Percentiles rank a stretch among this genome's conserved stretches.
Conservation (phyloP, 2,797 vertebrate genomes). For the Tinamus major region DNA sequence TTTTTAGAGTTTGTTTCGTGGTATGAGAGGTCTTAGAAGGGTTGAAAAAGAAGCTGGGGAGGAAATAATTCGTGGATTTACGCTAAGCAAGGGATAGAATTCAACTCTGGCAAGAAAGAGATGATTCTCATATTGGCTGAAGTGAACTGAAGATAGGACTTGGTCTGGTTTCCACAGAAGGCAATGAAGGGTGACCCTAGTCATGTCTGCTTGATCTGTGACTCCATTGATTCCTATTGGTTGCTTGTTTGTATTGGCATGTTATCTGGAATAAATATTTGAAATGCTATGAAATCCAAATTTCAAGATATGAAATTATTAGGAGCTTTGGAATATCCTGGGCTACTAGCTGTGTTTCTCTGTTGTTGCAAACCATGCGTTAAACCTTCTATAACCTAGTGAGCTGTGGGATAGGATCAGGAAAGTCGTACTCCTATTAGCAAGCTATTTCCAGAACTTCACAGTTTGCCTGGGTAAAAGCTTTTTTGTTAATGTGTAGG, state of each 20-base stretch:
- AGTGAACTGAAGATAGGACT: neutral
- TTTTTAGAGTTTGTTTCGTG: neutral
- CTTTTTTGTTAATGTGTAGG: neutral
- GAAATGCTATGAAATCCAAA: neutral
- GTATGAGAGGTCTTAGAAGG: neutral
- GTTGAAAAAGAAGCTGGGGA: neutral
- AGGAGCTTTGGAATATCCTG: neutral
- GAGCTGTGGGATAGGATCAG: neutral
- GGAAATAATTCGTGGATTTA: neutral
- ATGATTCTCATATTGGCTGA: neutral
- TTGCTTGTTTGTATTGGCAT: neutral
- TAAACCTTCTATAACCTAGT: fast-evolving
- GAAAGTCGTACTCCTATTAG: fast-evolving
- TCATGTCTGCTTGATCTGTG: neutral
- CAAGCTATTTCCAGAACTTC: neutral
- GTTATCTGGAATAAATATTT: neutral
- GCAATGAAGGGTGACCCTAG: neutral
- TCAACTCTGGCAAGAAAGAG: neutral
- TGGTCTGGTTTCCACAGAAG: neutral
- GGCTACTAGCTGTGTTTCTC: neutral
- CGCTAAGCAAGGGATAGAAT: neutral
- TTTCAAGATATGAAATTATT: fast-evolving
- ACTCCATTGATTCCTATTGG: neutral
- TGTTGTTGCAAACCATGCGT: neutral
- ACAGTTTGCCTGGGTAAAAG: neutral